These are phyloP conservation scores for Crotalus viridis DNA, from an alignment of 2,113 vertebrate species.

Conservation along the genomic window DNA sequence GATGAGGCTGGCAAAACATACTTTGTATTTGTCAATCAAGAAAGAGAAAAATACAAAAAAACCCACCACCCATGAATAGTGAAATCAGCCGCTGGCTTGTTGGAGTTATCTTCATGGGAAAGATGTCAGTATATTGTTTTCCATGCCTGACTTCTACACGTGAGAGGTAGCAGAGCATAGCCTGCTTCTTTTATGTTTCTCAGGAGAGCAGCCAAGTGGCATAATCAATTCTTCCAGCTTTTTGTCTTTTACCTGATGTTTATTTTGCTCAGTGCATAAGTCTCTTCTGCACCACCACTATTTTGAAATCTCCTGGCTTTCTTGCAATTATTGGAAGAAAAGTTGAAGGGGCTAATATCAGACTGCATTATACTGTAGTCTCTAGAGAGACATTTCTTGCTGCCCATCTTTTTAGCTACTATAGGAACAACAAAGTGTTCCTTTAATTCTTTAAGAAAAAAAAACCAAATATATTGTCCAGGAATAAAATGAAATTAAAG, in stretches of 20 bases:
- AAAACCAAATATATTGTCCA: slow-evolving; percentile 11
- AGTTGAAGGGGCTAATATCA: slow-evolving; percentile 22
- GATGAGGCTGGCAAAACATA: slow-evolving; percentile 54
- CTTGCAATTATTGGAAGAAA: slow-evolving; percentile 38
- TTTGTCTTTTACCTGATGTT: slow-evolving; percentile 71
- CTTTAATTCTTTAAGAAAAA: slow-evolving; percentile 24
- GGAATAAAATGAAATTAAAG: slow-evolving; percentile 9
- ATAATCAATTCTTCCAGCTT: slow-evolving; percentile 71
- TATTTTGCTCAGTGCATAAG: slow-evolving; percentile 54
- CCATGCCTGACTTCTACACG: slow-evolving; percentile 59
- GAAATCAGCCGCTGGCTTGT: slow-evolving; percentile 60
- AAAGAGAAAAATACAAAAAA: slow-evolving; percentile 43
- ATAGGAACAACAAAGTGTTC: background rate
- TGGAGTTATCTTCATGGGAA: slow-evolving; percentile 67
- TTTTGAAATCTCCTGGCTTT: slow-evolving; percentile 51
- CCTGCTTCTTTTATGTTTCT: slow-evolving; percentile 68
- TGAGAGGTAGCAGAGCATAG: slow-evolving; percentile 69
- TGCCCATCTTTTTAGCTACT: slow-evolving; percentile 7
- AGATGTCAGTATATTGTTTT: slow-evolving; percentile 71
- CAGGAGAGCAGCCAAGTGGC: slow-evolving; percentile 69
- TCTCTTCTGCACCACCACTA: slow-evolving; percentile 42
- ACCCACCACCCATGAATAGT: slow-evolving; percentile 48
- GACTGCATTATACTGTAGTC: background rate
- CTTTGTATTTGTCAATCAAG: slow-evolving; percentile 69
- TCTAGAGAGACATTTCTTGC: slow-evolving; percentile 16